Conservation (phyloP, 2,888 invertebrate genomes). For the Diarsia rubi region DNA sequence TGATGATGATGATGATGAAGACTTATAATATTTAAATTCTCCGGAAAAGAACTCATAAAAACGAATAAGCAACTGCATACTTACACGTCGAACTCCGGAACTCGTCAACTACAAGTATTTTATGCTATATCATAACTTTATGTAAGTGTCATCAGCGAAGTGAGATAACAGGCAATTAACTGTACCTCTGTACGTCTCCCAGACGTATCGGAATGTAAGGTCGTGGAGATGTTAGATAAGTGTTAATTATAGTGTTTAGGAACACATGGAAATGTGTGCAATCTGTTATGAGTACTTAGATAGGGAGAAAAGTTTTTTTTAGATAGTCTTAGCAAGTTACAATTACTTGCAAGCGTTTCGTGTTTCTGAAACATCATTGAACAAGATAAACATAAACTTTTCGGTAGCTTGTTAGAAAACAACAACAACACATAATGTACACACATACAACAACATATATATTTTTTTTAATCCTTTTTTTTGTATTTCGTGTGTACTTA, state of each 20-base stretch:
- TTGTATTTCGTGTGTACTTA: too few species aligned
- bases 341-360: background rate
- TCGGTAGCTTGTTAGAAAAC: too few species aligned
- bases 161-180: constrained; percentile 52
- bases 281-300: background rate
- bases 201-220: constrained; percentile 18
- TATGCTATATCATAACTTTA: constrained; percentile 30
- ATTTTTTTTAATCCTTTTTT: too few species aligned
- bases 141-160: constrained; percentile 44
- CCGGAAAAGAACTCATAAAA: background rate
- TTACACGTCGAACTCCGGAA: constrained; percentile 18
- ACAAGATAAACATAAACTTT: background rate
- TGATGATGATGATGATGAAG: too few species aligned
- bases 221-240: constrained; percentile 44
- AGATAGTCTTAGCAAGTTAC: background rate
- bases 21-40: constrained; percentile 7
- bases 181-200: background rate
- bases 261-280: background rate
- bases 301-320: background rate
- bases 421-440: too few species aligned
- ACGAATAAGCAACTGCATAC: constrained; percentile 11
- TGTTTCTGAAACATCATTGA: background rate
- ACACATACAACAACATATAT: too few species aligned
- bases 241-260: background rate
- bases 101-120: constrained; percentile 23